phyloP scores from a whole-genome alignment of 1,140 invertebrate species.

The Eriosoma lanigerum region DNA sequence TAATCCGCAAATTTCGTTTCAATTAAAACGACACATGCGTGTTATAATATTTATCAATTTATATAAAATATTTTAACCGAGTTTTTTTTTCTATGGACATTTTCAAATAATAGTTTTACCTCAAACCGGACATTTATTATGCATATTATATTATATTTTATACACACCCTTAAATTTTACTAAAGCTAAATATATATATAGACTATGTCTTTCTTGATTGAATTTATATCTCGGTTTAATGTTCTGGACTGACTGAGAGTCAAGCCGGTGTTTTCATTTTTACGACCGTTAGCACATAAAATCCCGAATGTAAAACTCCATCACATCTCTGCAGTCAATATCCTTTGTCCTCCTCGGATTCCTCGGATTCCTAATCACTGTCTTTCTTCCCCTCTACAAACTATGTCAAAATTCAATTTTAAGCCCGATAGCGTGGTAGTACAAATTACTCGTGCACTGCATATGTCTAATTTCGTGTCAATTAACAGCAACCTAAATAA shows the following conservation, averaged over 20 bases:
- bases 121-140: no score
- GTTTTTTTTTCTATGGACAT: no score
- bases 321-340: not conserved
- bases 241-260: not conserved
- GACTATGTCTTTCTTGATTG: slow-evolving; percentile 20
- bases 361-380: not conserved
- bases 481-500: slow-evolving; percentile 31
- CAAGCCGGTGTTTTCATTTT: slow-evolving; percentile 33
- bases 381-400: not conserved
- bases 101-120: no score
- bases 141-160: no score
- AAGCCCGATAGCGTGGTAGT: not conserved
- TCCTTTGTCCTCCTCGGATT: not conserved
- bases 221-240: slow-evolving; percentile 45
- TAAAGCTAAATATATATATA: not conserved
- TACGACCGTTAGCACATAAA: slow-evolving; percentile 41
- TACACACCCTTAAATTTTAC: slow-evolving; percentile 1
- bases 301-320: slow-evolving; percentile 18
- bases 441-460: not conserved
- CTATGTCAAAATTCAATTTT: not conserved
- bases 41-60: no score
- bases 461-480: not conserved
- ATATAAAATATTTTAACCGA: no score
- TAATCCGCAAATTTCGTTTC: no score
- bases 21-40: no score